Evolutionary conservation across 2,113 vertebrate genomes (phyloP).

Genomic region (Poeciliopsis occidentalis): DNA sequence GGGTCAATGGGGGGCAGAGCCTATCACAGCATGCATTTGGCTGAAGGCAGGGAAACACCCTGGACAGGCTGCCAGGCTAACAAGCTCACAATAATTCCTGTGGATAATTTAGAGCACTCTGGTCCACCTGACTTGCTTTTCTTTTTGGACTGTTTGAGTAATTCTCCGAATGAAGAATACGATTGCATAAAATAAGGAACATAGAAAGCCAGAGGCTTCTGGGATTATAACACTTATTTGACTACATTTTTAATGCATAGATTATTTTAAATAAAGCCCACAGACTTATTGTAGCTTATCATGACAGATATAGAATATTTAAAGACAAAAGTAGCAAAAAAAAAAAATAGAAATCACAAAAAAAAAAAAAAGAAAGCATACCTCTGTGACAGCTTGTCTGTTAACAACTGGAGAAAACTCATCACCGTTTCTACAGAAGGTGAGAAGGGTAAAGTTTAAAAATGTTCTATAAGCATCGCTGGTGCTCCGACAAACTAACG

Average conservation of each 20-base stretch:
- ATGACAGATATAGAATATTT: neutral
- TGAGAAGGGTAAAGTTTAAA: neutral
- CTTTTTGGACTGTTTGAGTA: slow-evolving; percentile 10
- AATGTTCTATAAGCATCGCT: too few species aligned
- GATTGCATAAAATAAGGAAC: slow-evolving; percentile 4
- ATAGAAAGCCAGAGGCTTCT: neutral
- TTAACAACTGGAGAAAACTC: slow-evolving; percentile 91
- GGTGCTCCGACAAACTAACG: neutral
- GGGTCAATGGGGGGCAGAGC: slow-evolving; percentile 40
- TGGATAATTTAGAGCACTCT: slow-evolving; percentile 14
- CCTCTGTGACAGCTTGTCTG: slow-evolving; percentile 90
- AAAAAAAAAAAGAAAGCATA: slow-evolving; percentile 47
- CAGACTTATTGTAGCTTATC: neutral
- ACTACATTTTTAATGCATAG: neutral
- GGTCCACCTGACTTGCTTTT: slow-evolving; percentile 20
- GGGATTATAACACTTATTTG: neutral
- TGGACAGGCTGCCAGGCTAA: slow-evolving; percentile 51
- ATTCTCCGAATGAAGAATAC: neutral
- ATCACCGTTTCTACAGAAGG: slow-evolving; percentile 88
- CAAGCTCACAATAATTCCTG: slow-evolving; percentile 41
- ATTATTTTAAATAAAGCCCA: neutral
- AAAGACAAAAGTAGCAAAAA: too few species aligned
- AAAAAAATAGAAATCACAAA: too few species aligned
- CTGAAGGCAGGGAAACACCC: slow-evolving; percentile 62
- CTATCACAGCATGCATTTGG: slow-evolving; percentile 68